Evolutionary conservation across 2,113 vertebrate species (phyloP), one percentile per base, ranked within the genome.

Genomic region (Podocnemis expansa): DNA sequence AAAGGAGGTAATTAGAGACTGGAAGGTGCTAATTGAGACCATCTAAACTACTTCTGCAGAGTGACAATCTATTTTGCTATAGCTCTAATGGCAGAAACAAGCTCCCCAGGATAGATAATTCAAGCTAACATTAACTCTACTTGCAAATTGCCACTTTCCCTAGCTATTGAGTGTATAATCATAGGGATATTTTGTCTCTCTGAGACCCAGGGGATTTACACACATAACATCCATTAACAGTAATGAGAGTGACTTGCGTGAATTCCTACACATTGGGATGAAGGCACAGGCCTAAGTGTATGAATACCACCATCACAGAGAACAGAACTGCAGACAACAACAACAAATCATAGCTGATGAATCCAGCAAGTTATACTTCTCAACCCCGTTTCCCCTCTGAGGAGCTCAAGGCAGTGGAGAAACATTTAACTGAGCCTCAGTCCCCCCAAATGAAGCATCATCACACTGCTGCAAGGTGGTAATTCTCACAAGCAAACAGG

Each of bases 121-220:
- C 93, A 78, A 88, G 80, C 60, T 76, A 80, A 52, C 82, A 85
- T 38, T 80, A 92, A 73, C 75, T 89, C 87, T 93, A 10, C 90
- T 90, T 93, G 92, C 87, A 96, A 94, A 91, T 83, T 92, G 81
- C 85, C 79, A 85, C 90, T 95, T 97, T 87, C 83, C 76, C 78
- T 84, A 85, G 51, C 56, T 91, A 38, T 56, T 55, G 63, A 93
- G 45, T 83, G 29, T 86, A 76, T 89, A 94, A 95, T 95, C 93
- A 96, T 0, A 89, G 10, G 4, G 88, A 45, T 83, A 94, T 87
- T 88, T 34, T 89, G 67, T 89, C 90, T 83, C 60, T 85, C 75
- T 73, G 87, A 67, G 85, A 70, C 63, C 75, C 0, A 47, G 52
- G 82, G 75, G 75, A 91, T 93, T 87, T 79, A 58, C 84, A 76